These are phyloP conservation scores for Lysandra bellargus DNA, from an alignment of 2,888 invertebrate species.

Conservation along the genomic window DNA sequence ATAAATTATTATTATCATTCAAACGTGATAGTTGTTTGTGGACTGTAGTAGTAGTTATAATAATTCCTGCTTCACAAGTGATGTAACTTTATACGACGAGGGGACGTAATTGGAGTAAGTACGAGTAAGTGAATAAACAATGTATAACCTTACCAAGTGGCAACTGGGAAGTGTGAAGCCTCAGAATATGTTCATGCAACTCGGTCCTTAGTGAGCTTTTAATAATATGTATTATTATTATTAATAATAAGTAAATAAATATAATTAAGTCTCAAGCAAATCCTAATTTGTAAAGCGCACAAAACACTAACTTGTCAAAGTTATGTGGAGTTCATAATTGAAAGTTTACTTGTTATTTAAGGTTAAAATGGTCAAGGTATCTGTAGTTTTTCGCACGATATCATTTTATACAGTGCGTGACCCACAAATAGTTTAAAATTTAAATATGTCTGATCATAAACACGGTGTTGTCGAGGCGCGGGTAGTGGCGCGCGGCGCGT, in stretches of 20 bases:
- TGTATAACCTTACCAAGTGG: not conserved
- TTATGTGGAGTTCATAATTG: not conserved
- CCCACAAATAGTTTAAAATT: conserved; percentile 55
- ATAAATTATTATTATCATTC: not conserved
- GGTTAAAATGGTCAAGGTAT: not conserved
- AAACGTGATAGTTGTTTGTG: not conserved
- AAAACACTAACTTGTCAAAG: not conserved
- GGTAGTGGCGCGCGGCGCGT: conserved; percentile 63
- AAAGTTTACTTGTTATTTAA: not conserved
- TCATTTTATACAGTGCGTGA: conserved; percentile 43
- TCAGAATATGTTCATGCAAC: not conserved
- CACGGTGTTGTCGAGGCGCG: conserved; percentile 49
- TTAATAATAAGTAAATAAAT: too few relatives aligned
- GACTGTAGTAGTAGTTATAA: not conserved
- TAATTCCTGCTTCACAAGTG: not conserved
- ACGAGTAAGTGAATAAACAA: not conserved
- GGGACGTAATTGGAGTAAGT: not conserved
- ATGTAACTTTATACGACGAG: not conserved
- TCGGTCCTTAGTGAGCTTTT: not conserved
- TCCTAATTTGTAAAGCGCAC: too few relatives aligned
- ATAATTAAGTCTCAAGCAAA: too few relatives aligned
- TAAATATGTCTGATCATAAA: conserved; percentile 57
- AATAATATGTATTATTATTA: too few relatives aligned
- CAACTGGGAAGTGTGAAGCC: not conserved
- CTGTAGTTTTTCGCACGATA: not conserved